A percentile compares a stretch with the other conserved stretches of the same genome.
phyloP scores from a whole-genome alignment of 2,888 invertebrate genomes.

The Papilio elwesi region DNA sequence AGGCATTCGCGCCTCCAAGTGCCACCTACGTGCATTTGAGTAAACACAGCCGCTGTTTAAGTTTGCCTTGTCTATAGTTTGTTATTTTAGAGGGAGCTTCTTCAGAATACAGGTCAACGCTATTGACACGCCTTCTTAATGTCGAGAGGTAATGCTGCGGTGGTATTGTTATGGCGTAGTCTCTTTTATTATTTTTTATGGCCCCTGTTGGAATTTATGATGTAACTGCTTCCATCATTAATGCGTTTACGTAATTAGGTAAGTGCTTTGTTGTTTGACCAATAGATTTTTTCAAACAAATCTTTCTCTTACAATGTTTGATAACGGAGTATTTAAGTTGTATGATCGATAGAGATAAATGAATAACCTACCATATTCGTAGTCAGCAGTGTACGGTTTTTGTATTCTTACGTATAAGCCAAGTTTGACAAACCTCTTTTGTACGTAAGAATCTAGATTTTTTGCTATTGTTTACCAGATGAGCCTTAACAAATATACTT shows the following conservation, averaged over 20 bases:
- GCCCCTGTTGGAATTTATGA: constrained; percentile 17
- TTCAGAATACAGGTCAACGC: constrained; percentile 64
- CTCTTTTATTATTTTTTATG: constrained; percentile 28
- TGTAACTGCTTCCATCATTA: constrained; percentile 8
- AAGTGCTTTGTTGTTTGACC: not conserved
- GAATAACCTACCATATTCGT: too few relatives aligned
- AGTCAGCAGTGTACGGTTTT: too few relatives aligned
- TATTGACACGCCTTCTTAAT: constrained; percentile 59
- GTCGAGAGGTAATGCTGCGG: constrained; percentile 27
- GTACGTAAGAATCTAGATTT: too few relatives aligned
- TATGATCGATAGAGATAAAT: not conserved
- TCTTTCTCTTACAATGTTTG: not conserved
- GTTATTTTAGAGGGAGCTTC: constrained; percentile 69
- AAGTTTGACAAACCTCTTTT: too few relatives aligned
- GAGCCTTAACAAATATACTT: too few relatives aligned
- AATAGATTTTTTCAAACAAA: not conserved
- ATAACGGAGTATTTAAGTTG: not conserved
- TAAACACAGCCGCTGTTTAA: constrained; percentile 71
- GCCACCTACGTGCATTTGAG: constrained; percentile 70
- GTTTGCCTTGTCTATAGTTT: constrained; percentile 63
- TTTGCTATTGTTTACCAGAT: too few relatives aligned
- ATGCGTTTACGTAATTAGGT: constrained; percentile 3
- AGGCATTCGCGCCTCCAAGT: constrained; percentile 61
- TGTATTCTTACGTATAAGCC: too few relatives aligned
- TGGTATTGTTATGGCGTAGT: constrained; percentile 10